Conservation (phyloP, 2,888 invertebrate genomes). For the Cenopis cana region DNA sequence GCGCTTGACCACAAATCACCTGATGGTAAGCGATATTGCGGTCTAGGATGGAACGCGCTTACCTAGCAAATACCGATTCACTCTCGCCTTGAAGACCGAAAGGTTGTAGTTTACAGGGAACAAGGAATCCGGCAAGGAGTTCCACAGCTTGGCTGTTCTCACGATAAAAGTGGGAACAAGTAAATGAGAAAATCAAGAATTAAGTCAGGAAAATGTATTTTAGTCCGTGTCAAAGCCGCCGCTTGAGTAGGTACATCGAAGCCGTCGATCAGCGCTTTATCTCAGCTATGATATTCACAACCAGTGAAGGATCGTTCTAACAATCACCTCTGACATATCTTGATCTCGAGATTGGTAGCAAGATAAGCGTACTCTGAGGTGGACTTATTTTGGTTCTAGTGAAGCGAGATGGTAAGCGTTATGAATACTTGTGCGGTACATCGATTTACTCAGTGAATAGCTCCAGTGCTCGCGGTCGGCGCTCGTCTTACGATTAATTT, state of each 20-base stretch:
- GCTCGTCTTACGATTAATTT: slow-evolving; percentile 49
- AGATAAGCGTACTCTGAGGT: not conserved
- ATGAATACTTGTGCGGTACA: not conserved
- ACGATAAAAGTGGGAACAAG: no score
- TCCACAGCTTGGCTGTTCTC: no score
- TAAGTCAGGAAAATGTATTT: slow-evolving; percentile 10
- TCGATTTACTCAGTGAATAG: slow-evolving; percentile 49
- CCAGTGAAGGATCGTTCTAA: not conserved
- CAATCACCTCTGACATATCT: not conserved
- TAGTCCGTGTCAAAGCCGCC: not conserved
- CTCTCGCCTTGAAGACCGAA: no score
- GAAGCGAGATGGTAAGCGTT: not conserved
- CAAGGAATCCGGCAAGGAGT: no score
- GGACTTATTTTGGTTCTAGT: not conserved
- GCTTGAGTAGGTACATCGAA: slow-evolving; percentile 3
- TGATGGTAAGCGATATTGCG: no score
- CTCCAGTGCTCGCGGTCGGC: slow-evolving; percentile 49
- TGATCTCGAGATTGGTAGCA: not conserved
- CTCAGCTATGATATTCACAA: slow-evolving; percentile 32
- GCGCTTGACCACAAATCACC: no score
- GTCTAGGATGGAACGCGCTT: no score
- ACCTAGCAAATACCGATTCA: no score
- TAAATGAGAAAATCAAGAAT: not conserved
- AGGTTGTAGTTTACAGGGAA: no score
- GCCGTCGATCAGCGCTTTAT: slow-evolving; percentile 53